Evolutionary conservation across 2,888 invertebrate species (phyloP), one percentile per base, ranked within the genome.

Genomic region (Cheilosia impressa): DNA sequence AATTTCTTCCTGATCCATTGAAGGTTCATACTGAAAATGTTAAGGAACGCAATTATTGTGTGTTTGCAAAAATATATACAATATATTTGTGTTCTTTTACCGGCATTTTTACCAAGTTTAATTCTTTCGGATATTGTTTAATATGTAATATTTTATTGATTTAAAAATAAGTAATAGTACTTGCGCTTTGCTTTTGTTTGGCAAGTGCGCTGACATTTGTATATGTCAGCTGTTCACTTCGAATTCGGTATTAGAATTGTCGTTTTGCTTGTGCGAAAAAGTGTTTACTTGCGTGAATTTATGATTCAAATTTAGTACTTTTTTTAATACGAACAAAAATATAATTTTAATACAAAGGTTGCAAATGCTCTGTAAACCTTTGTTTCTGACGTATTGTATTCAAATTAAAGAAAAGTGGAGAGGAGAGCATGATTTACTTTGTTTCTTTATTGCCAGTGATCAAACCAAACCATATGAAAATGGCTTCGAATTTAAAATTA

Each of bases 1-100:
- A 82, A 96, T 94, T 89, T 96, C 96, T 17, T 95, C 94, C 82
- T 91, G 85, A 13, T 85, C 85, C 38, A 81, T 71, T 50, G 66
- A 31, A 52, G 53, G 52, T 60, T 84, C 80, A 22, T 80, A 80
- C 75, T 84, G 47, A 63, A 75, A 57, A 38, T 0, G 52, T 41
- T 47, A 75, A 52, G 22, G 0, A 63, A 63, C 15, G 4, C 10
- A 34, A 9, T 19, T 19, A 13, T n/a, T 22, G 5, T 24, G 1
- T 4, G 2, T 52, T 9, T 13, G 52, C 6, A 34, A 19, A 58
- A 7, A 50, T 31, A n/a, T 43, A n/a, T n/a, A 27, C 47, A 63
- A 52, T 15, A 10, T 27, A 31, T 17, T 4, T 27, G 0, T 55
- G 5, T 15, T 57, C 9, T 47, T 66, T 63, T 75, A 84, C 84